Base-by-base conservation (phyloP, 1,140 invertebrate species). In the Ceratina calcarata region DNA sequence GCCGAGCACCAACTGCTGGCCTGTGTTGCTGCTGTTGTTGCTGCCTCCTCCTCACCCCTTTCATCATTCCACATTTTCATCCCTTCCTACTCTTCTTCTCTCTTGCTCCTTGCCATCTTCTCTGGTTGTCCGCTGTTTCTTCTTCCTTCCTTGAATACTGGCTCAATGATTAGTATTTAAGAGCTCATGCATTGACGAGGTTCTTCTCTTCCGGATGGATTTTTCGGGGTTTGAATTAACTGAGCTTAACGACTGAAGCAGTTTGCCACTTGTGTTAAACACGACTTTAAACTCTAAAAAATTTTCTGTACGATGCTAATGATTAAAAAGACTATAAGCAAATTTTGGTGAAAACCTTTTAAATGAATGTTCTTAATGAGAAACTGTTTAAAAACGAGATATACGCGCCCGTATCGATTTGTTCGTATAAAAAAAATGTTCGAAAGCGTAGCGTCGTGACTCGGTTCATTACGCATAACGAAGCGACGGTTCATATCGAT, bases 1-100 rank as follows among this genome's bases (percentile, higher is more conserved):
- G 90, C 89, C 90, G 88, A 91, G 83, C 90, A 90, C 90, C 91
- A 86, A 89, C 88, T 88, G 87, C 82, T 78, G 80, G 83, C 84
- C 87, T 79, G 78, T 77, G 75, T 53, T 83, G 86, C 82, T 82
- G 84, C 86, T 83, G 85, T 78, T 49, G 37, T 45, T 70, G 75
- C 75, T 83, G 37, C 58, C 78, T 81, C 60, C 65, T 86, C 73
- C 61, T 76, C 82, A 82, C 81, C 83, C 79, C 83, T 80, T 51
- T 45, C 37, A n/a, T 67, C 3, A 6, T 20, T 13, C 10, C 18
- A 45, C 8, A n/a, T 66, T 49, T 60, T 53, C 53, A 51, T 64
- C 16, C 51, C 62, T 76, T 77, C 72, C 86, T 68, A 22, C 82
- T 74, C 72, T 81, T 69, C 61, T 70, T 66, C 55, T 18, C 27